Evolutionary conservation across 1,140 invertebrate species (phyloP), one percentile per base, ranked within the genome.

Genomic region (Zaprionus kolodkinae): DNA sequence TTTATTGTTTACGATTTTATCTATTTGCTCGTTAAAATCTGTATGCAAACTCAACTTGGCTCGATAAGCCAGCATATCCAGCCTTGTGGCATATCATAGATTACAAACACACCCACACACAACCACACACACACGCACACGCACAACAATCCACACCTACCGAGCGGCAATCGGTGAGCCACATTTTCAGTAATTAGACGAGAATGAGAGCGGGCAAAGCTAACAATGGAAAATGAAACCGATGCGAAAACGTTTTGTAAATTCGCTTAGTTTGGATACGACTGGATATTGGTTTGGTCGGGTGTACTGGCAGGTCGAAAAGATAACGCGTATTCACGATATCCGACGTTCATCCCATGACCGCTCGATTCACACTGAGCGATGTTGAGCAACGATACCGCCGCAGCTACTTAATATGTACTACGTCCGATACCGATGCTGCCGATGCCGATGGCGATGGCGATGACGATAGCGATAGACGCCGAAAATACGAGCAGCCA

Each of bases 331-430:
- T 61, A 48, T 54, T 35, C 61, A 40, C 62, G 60, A 68, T 62
- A 61, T 72, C 68, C 68, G 73, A 72, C 80, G 84, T 75, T 87
- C 74, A 84, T 78, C 77, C 85, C 84, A 87, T 87, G 85, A 84
- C 84, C 84, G 83, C 76, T 73, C 72, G 78, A 56, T 71, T 50
- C 68, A 50, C 60, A 86, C 83, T 86, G 84, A 82, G 45, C 43
- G 36, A 68, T 57, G 52, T 57, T 48, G 48, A 50, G 50, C 21
- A 35, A 38, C 67, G 78, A 81, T 68, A 59, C 55, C 69, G 27
- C 4, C 6, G 55, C 27, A 48, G 59, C 52, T 54, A 55, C 65
- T 60, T 30, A 6, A 5, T 30, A 21, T 21, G 21, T 21, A 30
- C 1, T 67, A 15, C n/a, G 15, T 12, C 17, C 66, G 60, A 57